These are phyloP conservation scores for Deroplatys truncata DNA, from an alignment of 2,888 invertebrate species.

Conservation along the genomic window DNA sequence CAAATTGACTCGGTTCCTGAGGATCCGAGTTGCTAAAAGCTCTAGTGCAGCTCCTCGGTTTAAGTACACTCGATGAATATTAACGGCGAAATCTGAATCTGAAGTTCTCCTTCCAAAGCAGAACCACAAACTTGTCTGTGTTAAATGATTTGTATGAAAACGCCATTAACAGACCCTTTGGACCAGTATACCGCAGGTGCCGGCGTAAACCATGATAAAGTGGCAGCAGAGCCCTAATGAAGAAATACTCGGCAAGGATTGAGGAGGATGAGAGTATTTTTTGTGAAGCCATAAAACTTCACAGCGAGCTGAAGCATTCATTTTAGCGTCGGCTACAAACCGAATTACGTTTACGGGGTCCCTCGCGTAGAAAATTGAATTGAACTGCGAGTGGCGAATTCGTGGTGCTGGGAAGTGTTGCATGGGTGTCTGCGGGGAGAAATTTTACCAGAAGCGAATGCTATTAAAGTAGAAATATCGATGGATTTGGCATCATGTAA, in stretches of 20 bases:
- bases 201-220: background rate
- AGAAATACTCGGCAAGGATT: background rate
- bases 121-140: background rate
- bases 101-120: background rate
- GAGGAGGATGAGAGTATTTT: background rate
- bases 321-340: background rate
- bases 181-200: background rate
- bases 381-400: background rate
- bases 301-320: background rate
- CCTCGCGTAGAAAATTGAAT: background rate
- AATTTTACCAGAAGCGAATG: background rate
- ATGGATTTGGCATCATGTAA: background rate
- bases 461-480: background rate
- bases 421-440: background rate
- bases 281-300: background rate
- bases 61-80: no score
- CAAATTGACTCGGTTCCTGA: no score
- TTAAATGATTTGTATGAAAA: background rate
- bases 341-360: background rate
- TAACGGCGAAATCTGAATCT: background rate
- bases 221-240: background rate
- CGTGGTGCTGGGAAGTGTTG: no score
- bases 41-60: no score
- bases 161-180: background rate
- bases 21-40: no score